Evolutionary conservation across 2,113 vertebrate genomes (phyloP).

Genomic region (Callipepla californica): DNA sequence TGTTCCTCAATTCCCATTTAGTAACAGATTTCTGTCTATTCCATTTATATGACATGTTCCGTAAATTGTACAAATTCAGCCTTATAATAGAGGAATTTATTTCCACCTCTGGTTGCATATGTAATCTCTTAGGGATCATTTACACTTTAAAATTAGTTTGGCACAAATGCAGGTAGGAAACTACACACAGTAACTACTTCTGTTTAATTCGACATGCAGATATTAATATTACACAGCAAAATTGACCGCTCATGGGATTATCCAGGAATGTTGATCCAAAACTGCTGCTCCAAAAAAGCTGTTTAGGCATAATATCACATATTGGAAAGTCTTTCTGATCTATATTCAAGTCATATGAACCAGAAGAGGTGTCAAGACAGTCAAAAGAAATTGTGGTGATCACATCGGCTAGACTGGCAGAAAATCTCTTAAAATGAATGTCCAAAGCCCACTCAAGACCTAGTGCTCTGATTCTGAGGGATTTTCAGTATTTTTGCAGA

Average conservation of each 20-base stretch:
- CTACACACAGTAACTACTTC: not conserved
- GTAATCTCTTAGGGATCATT: not conserved
- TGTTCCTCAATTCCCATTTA: not conserved
- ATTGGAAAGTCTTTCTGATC: not conserved
- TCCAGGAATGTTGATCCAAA: not conserved
- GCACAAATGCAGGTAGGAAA: not conserved
- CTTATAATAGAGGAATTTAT: not conserved
- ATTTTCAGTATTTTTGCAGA: not conserved
- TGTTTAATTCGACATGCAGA: not conserved
- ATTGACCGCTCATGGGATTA: not conserved
- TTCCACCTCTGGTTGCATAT: not conserved
- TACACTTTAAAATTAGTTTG: slow-evolving; percentile 16
- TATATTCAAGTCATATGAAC: not conserved
- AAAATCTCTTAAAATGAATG: not conserved
- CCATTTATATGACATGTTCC: not conserved
- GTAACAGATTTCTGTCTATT: not conserved
- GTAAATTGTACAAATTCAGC: not conserved
- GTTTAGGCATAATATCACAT: not conserved
- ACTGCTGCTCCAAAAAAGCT: not conserved
- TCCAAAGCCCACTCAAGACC: not conserved
- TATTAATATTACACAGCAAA: not conserved
- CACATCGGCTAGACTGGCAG: not conserved
- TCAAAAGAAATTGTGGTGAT: not conserved
- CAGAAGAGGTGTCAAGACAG: not conserved
- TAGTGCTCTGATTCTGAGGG: not conserved